Conservation (phyloP, 2,113 vertebrate species). For the Empidonax traillii region DNA sequence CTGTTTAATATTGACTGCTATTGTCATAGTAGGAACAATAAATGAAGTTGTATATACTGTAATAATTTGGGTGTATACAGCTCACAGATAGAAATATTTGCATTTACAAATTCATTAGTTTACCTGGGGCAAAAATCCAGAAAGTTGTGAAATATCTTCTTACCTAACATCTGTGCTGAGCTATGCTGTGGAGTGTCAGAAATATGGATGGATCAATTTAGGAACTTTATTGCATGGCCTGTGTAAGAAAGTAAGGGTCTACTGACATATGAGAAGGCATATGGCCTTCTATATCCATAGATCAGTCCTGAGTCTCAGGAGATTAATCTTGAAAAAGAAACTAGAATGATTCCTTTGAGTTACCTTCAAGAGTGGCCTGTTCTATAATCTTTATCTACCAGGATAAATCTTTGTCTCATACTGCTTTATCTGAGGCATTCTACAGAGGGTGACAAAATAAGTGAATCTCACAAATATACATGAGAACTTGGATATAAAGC, state of each 20-base stretch:
- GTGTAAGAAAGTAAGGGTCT: neutral
- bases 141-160: neutral
- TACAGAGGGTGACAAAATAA: neutral
- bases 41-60: neutral
- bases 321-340: neutral
- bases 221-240: neutral
- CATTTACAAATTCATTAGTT: neutral
- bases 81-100: neutral
- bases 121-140: neutral
- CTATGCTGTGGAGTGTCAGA: neutral
- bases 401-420: neutral
- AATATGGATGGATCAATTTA: neutral
- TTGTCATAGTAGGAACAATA: neutral
- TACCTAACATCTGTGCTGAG: neutral
- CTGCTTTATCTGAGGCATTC: neutral
- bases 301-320: neutral
- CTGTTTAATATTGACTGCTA: neutral
- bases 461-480: neutral
- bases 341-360: neutral
- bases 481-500: neutral
- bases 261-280: neutral
- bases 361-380: neutral
- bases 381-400: neutral
- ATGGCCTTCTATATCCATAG: neutral
- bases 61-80: neutral